Conservation (phyloP, 2,888 invertebrate species). For the Phlogophora meticulosa region DNA sequence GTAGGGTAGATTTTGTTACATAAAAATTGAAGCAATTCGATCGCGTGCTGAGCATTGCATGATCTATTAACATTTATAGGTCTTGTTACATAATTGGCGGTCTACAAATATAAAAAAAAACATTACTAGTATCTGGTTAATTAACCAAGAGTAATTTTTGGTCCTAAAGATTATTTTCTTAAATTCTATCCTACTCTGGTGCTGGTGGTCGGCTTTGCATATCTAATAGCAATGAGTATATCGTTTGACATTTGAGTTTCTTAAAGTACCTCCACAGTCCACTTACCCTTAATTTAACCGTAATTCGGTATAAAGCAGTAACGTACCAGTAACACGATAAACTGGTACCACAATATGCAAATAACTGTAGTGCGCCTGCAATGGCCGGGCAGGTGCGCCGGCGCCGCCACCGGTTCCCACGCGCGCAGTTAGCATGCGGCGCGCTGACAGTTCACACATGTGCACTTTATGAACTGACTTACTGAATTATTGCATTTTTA, state of each 20-base stretch:
- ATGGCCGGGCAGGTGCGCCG: conserved; percentile 45
- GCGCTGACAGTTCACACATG: conserved; percentile 43
- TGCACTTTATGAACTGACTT: conserved; percentile 28
- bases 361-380: conserved; percentile 26
- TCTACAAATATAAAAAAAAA: background rate
- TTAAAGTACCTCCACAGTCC: background rate
- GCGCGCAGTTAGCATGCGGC: conserved; percentile 39
- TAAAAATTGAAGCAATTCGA: background rate
- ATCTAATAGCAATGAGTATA: too few species aligned
- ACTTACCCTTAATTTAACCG: background rate
- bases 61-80: background rate
- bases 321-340: background rate
- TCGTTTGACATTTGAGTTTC: too few species aligned
- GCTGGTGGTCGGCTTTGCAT: too few species aligned
- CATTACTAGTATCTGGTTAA: too few species aligned
- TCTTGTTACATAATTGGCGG: background rate
- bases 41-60: background rate
- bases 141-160: too few species aligned
- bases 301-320: background rate
- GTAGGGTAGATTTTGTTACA: conserved; percentile 7
- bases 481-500: conserved; percentile 18
- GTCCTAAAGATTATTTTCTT: too few species aligned
- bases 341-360: conserved; percentile 30
- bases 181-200: too few species aligned
- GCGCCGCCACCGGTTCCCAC: conserved; percentile 55